Conservation (phyloP, 2,888 invertebrate species). For the Trichopria drosophilae region DNA sequence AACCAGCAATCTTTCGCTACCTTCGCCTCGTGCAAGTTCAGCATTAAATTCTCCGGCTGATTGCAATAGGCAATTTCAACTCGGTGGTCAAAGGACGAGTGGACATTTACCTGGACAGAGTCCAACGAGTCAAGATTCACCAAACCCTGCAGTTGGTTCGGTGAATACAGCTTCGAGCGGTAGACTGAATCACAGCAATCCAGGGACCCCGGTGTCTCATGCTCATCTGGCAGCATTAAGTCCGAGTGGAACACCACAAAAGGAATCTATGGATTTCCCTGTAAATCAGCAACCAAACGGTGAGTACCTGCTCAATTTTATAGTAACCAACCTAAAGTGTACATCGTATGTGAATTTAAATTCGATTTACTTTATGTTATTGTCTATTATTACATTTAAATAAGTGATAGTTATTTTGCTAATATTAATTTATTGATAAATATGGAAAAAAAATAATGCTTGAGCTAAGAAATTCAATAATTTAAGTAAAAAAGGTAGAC, state of each 20-base stretch:
- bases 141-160: slow-evolving; percentile 53
- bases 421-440: too few species aligned
- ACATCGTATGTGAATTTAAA: too few species aligned
- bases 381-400: too few species aligned
- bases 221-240: slow-evolving; percentile 55
- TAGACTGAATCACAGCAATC: slow-evolving; percentile 69
- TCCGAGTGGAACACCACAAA: slow-evolving; percentile 54
- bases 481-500: too few species aligned
- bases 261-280: slow-evolving; percentile 54
- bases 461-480: too few species aligned
- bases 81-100: slow-evolving; percentile 39
- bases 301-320: too few species aligned
- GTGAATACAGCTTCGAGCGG: slow-evolving; percentile 48
- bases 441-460: too few species aligned
- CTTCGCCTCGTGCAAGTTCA: slow-evolving; percentile 73
- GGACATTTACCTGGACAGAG: slow-evolving; percentile 66
- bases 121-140: slow-evolving; percentile 67
- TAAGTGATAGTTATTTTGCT: too few species aligned
- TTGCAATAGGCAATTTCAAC: slow-evolving; percentile 62
- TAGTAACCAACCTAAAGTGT: too few species aligned
- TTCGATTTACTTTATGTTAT: too few species aligned
- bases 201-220: slow-evolving; percentile 70
- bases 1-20: slow-evolving; percentile 71
- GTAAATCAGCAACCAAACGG: slow-evolving; percentile 58
- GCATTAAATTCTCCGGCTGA: slow-evolving; percentile 73